Percentiles rank a stretch among this genome's conserved stretches.
These are phyloP conservation scores for Blastobasis adustella DNA, from an alignment of 2,888 invertebrate genomes.

Conservation along the genomic window DNA sequence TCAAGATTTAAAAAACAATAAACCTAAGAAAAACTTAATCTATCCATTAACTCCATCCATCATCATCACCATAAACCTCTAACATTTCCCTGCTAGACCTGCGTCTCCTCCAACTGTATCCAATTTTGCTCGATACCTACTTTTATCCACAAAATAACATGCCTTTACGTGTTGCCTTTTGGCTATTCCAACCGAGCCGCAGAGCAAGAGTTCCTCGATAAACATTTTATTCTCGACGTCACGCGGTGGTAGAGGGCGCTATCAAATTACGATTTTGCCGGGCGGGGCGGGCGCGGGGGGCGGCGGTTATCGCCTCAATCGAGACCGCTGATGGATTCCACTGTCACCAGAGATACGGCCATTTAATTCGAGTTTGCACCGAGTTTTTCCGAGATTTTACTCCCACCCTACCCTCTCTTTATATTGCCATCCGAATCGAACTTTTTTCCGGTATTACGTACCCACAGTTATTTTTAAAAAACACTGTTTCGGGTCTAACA, in stretches of 20 bases:
- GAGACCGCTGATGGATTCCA: conserved; percentile 59
- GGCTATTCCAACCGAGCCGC: too few species aligned
- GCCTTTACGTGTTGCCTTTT: too few species aligned
- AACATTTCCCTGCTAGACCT: too few species aligned
- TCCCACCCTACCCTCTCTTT: conserved; percentile 21
- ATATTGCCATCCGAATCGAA: conserved; percentile 33
- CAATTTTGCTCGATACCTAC: too few species aligned
- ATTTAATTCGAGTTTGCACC: conserved; percentile 62
- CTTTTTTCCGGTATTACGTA: conserved; percentile 15
- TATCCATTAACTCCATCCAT: too few species aligned
- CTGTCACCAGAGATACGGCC: conserved; percentile 58
- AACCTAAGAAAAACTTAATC: too few species aligned
- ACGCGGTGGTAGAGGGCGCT: conserved; percentile 23
- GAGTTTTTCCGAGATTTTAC: conserved; percentile 49
- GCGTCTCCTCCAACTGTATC: too few species aligned
- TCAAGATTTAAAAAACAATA: too few species aligned
- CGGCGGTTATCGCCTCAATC: conserved; percentile 44
- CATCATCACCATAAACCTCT: too few species aligned
- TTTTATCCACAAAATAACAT: too few species aligned
- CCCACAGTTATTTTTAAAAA: too few species aligned
- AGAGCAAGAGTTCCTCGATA: conserved; percentile 3
- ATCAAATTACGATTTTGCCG: conserved; percentile 53
- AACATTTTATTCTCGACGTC: conserved; percentile 11
- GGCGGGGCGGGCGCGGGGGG: conserved; percentile 18
- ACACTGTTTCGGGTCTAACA: too few species aligned